Evolutionary conservation across 1,140 invertebrate species (phyloP), one percentile per base, ranked within the genome.

Genomic region (Lerema accius): DNA sequence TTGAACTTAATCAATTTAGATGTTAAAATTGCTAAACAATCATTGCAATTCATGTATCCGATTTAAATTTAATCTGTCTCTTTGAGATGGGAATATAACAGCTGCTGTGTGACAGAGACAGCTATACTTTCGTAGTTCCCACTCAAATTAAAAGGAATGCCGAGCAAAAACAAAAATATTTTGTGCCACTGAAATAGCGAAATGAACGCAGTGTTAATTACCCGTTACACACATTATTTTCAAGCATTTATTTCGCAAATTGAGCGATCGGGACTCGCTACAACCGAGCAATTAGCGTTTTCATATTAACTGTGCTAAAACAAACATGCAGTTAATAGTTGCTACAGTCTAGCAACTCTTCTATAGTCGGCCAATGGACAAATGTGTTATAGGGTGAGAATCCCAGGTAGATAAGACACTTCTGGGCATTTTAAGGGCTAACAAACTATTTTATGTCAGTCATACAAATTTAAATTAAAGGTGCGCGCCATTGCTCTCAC

Each of bases 241-340:
- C 37, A 17, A 42, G 23, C 51, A 40, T 55, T 53, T 40, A 53
- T 19, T 42, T 42, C 37, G 10, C 51, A 13, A 55, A 55, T 40
- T 55, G 51, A 55, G 51, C 37, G 37, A 55, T 42, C 51, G 17
- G 11, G 40, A 16, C 16, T 14, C 23, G 28, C 1, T 35, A 26
- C 28, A 50, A 16, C 32, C 40, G 17, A 28, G 15, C 23, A 43
- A 56, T 45, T 56, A 56, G 45, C 53, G 16, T 16, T 45, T 56
- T 56, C 51, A 45, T 56, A 56, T 56, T 11, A 56, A 45, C 53
- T 23, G 37, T 43, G 23, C 53, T 56, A 56, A 53, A 7, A 32
- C 23, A 56, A 56, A 56, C 40, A 45, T 43, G 23, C 40, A 56
- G 23, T 56, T 56, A 56, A 7, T 3, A 4, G 28, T 32, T 23